These are phyloP conservation scores for Chionodraco myersi DNA, from an alignment of 2,113 vertebrate species.

Conservation along the genomic window DNA sequence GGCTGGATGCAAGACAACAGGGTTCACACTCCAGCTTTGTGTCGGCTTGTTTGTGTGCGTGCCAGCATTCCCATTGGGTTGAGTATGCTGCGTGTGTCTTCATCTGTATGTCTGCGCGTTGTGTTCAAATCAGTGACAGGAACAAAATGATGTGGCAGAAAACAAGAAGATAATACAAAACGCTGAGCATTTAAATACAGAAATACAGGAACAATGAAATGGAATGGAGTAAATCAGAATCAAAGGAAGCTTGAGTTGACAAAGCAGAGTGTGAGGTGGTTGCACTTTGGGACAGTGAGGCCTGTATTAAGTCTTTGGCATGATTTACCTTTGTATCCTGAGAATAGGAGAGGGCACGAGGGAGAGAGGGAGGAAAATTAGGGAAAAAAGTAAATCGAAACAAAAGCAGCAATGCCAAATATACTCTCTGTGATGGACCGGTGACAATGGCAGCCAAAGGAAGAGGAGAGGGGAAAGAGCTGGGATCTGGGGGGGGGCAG, in stretches of 20 bases:
- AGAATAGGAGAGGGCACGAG: constrained; percentile 87
- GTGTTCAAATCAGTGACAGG: constrained; percentile 82
- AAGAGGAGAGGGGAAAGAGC: constrained; percentile 49
- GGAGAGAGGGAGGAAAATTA: constrained; percentile 92
- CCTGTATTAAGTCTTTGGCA: constrained; percentile 92
- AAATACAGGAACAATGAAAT: constrained; percentile 26
- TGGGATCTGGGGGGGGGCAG: constrained; percentile 36
- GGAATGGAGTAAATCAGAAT: constrained; percentile 27
- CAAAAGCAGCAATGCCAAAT: constrained; percentile 75
- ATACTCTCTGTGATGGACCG: constrained; percentile 68
- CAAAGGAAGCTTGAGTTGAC: constrained; percentile 49
- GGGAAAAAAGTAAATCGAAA: constrained; percentile 86
- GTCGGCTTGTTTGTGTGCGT: constrained; percentile 8
- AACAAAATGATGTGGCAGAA: constrained; percentile 89
- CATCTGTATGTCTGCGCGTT: constrained; percentile 12
- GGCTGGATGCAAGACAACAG: constrained; percentile 91
- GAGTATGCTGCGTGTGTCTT: constrained; percentile 23
- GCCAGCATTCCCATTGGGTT: neutral
- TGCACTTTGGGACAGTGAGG: constrained; percentile 85
- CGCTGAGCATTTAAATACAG: constrained; percentile 83
- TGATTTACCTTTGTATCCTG: constrained; percentile 90
- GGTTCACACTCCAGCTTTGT: constrained; percentile 78
- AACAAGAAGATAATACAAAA: constrained; percentile 84
- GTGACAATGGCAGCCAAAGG: constrained; percentile 81
- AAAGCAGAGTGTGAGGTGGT: constrained; percentile 43